Percentiles rank a stretch among this genome's conserved stretches.
Conservation (phyloP, 2,888 invertebrate genomes). For the Melieria omissa region DNA sequence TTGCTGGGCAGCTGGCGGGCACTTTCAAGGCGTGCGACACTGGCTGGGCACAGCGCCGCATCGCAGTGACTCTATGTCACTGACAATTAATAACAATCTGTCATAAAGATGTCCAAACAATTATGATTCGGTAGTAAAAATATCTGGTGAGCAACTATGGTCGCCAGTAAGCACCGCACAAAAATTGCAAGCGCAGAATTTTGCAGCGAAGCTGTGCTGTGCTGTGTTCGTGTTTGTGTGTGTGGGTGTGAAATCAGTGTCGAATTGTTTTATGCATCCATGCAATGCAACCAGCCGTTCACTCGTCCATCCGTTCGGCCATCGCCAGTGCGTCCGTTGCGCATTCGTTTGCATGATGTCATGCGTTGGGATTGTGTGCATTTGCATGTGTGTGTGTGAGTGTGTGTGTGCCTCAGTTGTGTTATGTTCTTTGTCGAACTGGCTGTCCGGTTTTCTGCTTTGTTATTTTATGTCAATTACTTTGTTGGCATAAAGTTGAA, state of each 20-base stretch:
- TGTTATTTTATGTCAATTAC: too few relatives aligned
- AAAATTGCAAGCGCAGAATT: conserved; percentile 17
- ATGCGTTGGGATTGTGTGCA: conserved; percentile 5
- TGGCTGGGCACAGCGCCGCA: not conserved
- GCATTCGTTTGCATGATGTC: conserved; percentile 17
- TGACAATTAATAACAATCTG: conserved; percentile 47
- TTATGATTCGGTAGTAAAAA: conserved; percentile 38
- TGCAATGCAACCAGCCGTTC: not conserved
- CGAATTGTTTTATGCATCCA: conserved; percentile 28
- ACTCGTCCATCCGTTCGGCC: not conserved
- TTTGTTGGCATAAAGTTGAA: too few relatives aligned
- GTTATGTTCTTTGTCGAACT: too few relatives aligned
- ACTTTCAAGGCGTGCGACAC: not conserved
- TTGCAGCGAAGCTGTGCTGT: conserved; percentile 10
- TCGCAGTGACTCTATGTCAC: conserved; percentile 29
- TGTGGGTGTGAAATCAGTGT: conserved; percentile 34
- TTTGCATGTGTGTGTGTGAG: not conserved
- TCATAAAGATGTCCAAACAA: conserved; percentile 42
- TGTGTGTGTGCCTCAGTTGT: too few relatives aligned
- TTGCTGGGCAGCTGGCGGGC: not conserved
- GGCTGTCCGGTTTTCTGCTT: too few relatives aligned
- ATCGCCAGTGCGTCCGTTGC: too few relatives aligned
- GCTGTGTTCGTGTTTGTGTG: conserved; percentile 3
- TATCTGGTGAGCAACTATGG: not conserved
- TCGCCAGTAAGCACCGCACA: conserved; percentile 1